Percentiles rank a stretch among this genome's conserved stretches.
Evolutionary conservation across 2,797 vertebrate species (phyloP).

Genomic region (Salmo trutta): DNA sequence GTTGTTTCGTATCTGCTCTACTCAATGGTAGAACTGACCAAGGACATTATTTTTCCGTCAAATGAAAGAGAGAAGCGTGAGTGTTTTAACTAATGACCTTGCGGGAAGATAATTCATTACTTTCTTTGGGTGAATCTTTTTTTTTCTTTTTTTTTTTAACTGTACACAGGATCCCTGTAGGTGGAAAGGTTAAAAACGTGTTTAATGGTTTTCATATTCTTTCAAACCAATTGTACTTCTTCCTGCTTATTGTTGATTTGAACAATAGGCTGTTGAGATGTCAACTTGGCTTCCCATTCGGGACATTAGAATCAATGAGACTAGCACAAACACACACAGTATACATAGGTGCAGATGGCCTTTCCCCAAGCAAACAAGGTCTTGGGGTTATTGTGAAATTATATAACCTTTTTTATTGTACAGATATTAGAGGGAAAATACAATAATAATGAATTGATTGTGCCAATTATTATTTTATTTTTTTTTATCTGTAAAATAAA

Average conservation of each 20-base stretch:
- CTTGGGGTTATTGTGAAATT: conserved; percentile 65
- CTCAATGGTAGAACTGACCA: conserved; percentile 58
- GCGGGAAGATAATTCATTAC: conserved; percentile 43
- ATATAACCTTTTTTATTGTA: conserved; percentile 65
- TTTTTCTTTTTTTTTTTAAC: conserved; percentile 52
- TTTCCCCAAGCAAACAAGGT: conserved; percentile 42
- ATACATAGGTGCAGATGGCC: conserved; percentile 58
- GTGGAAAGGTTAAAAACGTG: conserved; percentile 27
- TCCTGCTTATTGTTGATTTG: conserved; percentile 62
- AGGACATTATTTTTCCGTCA: conserved; percentile 49
- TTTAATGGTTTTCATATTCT: conserved; percentile 57
- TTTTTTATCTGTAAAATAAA: conserved; percentile 66
- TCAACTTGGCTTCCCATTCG: conserved; percentile 42
- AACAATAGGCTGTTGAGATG: conserved; percentile 53
- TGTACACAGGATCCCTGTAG: conserved; percentile 20
- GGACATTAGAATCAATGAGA: conserved; percentile 50
- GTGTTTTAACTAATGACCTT: conserved; percentile 49
- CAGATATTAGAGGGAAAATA: conserved; percentile 61
- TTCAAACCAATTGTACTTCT: conserved; percentile 46
- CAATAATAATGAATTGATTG: conserved; percentile 67
- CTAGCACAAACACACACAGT: conserved; percentile 48
- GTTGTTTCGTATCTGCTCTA: conserved; percentile 55
- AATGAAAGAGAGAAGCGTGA: conserved; percentile 31
- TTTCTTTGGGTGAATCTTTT: conserved; percentile 37
- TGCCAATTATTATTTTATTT: conserved; percentile 69